These are phyloP conservation scores for Drosophila robusta DNA, from an alignment of 2,888 invertebrate species.

Conservation along the genomic window DNA sequence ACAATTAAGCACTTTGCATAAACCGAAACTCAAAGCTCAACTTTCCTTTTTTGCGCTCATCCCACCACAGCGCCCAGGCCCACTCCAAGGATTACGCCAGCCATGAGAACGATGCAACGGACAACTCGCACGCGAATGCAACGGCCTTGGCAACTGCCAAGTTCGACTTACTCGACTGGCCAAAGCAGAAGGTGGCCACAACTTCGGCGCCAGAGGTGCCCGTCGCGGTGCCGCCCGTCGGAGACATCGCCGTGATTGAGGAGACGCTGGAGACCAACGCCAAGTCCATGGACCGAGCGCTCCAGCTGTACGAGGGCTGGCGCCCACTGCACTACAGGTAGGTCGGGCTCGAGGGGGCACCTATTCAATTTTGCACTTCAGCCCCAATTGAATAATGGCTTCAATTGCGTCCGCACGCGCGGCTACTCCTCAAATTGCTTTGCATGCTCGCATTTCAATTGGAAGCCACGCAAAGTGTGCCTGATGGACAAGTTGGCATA, in stretches of 20 bases:
- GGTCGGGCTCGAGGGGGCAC: conserved; percentile 47
- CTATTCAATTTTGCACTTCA: conserved; percentile 52
- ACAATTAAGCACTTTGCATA: conserved; percentile 51
- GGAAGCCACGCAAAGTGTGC: conserved; percentile 25
- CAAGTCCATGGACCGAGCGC: conserved; percentile 76
- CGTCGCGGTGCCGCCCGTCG: conserved; percentile 60
- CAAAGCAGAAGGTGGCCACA: conserved; percentile 15
- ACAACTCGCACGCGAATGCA: conserved; percentile 49
- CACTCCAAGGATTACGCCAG: conserved; percentile 50
- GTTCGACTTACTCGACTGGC: conserved; percentile 58
- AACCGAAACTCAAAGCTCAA: conserved; percentile 6
- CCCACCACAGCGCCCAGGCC: conserved; percentile 65
- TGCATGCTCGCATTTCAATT: conserved; percentile 66
- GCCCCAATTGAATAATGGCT: conserved; percentile 56
- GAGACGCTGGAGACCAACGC: conserved; percentile 63
- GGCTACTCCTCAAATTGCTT: conserved; percentile 43
- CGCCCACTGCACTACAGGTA: conserved; percentile 84
- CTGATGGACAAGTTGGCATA: conserved; percentile 50
- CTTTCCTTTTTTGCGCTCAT: conserved; percentile 8
- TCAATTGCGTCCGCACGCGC: conserved; percentile 40
- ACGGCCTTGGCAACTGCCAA: conserved; percentile 67
- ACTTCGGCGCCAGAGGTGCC: conserved; percentile 25
- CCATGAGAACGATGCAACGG: conserved; percentile 19
- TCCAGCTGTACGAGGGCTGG: conserved; percentile 84
- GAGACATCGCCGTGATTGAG: conserved; percentile 68